Base-by-base conservation (phyloP, 2,797 vertebrate genomes). In the Dermochelys coriacea region DNA sequence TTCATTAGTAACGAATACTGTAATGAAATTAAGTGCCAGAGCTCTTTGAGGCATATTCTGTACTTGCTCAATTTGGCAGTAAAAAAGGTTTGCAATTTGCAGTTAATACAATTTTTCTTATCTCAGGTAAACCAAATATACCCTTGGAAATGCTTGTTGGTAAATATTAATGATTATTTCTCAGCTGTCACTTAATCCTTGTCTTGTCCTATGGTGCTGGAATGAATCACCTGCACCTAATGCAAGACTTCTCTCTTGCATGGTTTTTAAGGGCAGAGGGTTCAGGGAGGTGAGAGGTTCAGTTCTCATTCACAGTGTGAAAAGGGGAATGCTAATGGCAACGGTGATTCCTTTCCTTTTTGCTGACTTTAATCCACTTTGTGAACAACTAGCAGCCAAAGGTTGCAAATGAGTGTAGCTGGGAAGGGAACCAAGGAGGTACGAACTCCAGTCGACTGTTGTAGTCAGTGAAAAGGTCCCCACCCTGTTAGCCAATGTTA, bases 1-100 rank as follows among this genome's bases (percentile, higher is more conserved):
- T 90, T 87, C 55, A 64, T 89, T 89, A 85, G 55, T 34, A 89
- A 47, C 79, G 81, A 84, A 50, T 89, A 10, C 85, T 59, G 57
- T 12, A 84, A n/a, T 1, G 31, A 52, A 91, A 52, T 81, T 77
- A 90, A 86, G 84, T 45, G 74, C 57, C 14, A 0, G 14, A 45
- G 47, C 19, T 50, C 27, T 7, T 71, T 8, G 49, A 86, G 31
- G 2, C 50, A 8, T 2, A n/a, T 23, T n/a, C 57, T 51, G 55
- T 71, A 91, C 80, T 68, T 18, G 34, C 25, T 79, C 85, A 51
- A 25, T 85, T 93, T 77, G 45, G 41, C 45, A 77, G 45, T 41
- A 77, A 47, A 29, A 45, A 77, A 49, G 41, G 6, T 49, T 75
- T 23, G 4, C 41, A 37, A 4, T 59, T 21, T 82, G 50, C 23